Evolutionary conservation across 2,113 vertebrate species (phyloP), one percentile per base, ranked within the genome.

Genomic region (Sander lucioperca): DNA sequence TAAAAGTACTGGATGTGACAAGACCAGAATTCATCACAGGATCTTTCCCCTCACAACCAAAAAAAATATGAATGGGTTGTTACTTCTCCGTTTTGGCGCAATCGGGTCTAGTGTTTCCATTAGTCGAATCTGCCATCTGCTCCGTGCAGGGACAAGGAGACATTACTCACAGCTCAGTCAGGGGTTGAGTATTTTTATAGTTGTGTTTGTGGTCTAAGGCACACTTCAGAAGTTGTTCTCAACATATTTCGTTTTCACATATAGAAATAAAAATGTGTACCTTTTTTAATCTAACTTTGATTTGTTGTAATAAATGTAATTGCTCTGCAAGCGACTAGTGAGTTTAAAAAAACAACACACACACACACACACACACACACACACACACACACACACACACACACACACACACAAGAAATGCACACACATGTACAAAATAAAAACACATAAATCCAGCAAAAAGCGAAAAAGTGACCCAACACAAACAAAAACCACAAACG

Each of bases 51-150:
- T 30, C 11, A 68, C 48, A 48, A 36, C 27, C 16, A 0, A 18
- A 77, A 30, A 39, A 25, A 11, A 14, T 21, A 50, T 1, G 1
- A 66, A 58, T 11, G 25, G 23, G 54, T 65, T 58, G 14, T 33
- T 36, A 67, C 15, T 7, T 48, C 18, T 51, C 27, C 30, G 8
- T 64, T 86, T 74, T 54, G 45, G 59, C 16, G 45, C 59, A 58
- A 70, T 66, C n/a, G 5, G 4, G 23, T 59, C 30, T 33, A 27
- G 54, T 74, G 74, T 83, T 66, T 84, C 58, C 75, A 89, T 88
- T 82, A 85, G 88, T 18, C 15, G 25, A 79, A 18, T 30, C 47
- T 58, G 75, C 33, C 1, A 6, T 68, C 50, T 66, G 68, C 71
- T 80, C 56, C 57, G 68, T 43, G 77, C 27, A 8, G 59, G 73